Base-by-base conservation (phyloP, 2,797 vertebrate species). In the Hafferia zeledoni region DNA sequence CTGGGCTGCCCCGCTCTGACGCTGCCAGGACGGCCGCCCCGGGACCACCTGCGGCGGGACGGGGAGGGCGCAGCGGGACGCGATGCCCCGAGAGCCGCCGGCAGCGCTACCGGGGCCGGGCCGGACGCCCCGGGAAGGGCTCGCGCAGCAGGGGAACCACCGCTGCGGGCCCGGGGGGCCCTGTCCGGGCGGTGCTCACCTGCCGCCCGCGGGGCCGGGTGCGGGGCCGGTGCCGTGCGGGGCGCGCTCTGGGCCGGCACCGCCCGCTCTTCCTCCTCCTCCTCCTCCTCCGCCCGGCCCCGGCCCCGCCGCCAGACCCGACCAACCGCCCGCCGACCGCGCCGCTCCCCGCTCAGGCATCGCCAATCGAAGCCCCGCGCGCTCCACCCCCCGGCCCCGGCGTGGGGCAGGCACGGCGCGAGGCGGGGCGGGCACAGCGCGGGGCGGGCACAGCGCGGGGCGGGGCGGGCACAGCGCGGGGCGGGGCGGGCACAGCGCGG, bases 61-160 rank as follows among this genome's bases (percentile, higher is more conserved):
- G 14, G 31, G 18, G 27, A 41, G 39, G 39, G 39, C 49, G 31
- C 56, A 12, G 46, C 9, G 13, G 15, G 24, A 39, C 24, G 20
- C 7, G 23, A 52, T 7, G 10, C 18, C 24, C 14, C 2, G 17
- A 18, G 35, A 46, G 6, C 35, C 23, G 3, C 46, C 9, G 6
- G 23, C 53, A 10, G 22, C 23, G 2, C 85, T 10, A 10, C 0
- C 5, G n/a, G 13, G 14, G 9, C 22, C 6, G 4, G 47, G 5
- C 23, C 24, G 17, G 19, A 9, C 25, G 10, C 31, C 61, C 4
- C 17, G 10, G 6, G 18, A 10, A 33, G 16, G 10, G 9, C 13
- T 31, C 2, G 2, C 11, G 1, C 43, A 3, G 17, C 14, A 8
- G 1, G 6, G 27, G 3, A 11, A 12, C 3, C 5, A 2, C 24